Evolutionary conservation across 2,888 invertebrate genomes (phyloP), one percentile per base, ranked within the genome.

Genomic region (Calliphora vomitoria): DNA sequence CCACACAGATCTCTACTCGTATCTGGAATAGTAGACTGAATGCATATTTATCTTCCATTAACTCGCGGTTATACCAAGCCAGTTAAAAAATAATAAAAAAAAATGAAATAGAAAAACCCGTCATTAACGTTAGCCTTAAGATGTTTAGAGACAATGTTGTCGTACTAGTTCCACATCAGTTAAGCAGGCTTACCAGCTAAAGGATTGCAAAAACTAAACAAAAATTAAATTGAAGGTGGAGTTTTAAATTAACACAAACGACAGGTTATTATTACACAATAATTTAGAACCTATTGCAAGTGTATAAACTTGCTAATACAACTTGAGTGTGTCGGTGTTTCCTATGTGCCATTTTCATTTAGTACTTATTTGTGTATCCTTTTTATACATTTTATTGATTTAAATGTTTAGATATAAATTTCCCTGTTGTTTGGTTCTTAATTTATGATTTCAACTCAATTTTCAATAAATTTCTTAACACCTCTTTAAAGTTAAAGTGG

Each of bases 191-290:
- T 84, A 69, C n/a, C 25, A 47, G 38, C 58, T 74, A 41, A 47
- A 75, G 13, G 31, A 66, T 72, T 35, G 35, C 35, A 35, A 58
- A 66, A 41, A 18, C 10, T 10, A 58, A 11, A 25, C 25, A 35
- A 64, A 62, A 74, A 50, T 0, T 6, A 25, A 58, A 81, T 55
- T 66, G 85, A 85, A 87, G 84, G 84, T 85, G 87, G 82, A 87
- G 87, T 87, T 87, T 87, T 79, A 81, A 84, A 84, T 87, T 87
- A 87, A 75, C 82, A 31, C 74, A 78, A 58, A 82, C 78, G 84
- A 79, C 84, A 85, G 84, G 87, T 82, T 87, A 82, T 84, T 85
- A 87, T 85, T 85, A 85, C 53, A 71, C 69, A 76, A 83, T 69
- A 69, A 71, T 83, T 83, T 83, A 3, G 15, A 53, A 44, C 41